Percentiles rank a stretch among this genome's conserved stretches.
Evolutionary conservation across 2,888 invertebrate species (phyloP).

Genomic region (Pseudolycoriella hygida): DNA sequence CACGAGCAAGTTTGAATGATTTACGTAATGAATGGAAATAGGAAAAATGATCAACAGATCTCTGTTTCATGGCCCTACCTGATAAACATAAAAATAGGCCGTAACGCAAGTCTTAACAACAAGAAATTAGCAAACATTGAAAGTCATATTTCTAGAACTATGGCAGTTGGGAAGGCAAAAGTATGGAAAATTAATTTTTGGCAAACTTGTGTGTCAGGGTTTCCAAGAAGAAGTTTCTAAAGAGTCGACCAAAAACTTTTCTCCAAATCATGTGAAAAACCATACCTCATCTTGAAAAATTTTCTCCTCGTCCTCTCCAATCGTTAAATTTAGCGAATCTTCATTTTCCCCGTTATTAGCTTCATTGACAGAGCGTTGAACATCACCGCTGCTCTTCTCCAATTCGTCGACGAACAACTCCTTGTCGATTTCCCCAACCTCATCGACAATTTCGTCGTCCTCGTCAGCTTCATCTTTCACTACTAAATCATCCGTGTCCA

Average conservation of each 20-base stretch:
- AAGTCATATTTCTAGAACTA: too few species aligned
- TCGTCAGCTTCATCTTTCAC: constrained; percentile 13
- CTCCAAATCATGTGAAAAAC: background rate
- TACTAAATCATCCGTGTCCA: constrained; percentile 16
- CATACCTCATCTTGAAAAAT: constrained; percentile 58
- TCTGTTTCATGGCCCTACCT: too few species aligned
- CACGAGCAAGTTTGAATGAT: too few species aligned
- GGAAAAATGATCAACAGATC: too few species aligned
- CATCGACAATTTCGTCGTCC: constrained; percentile 21
- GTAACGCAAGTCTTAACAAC: too few species aligned
- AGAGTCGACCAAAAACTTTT: background rate
- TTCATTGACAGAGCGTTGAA: constrained; percentile 13
- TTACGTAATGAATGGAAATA: too few species aligned
- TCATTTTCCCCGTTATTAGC: constrained; percentile 51
- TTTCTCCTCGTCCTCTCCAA: constrained; percentile 63
- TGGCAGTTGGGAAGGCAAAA: too few species aligned
- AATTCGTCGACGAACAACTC: constrained; percentile 9
- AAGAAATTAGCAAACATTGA: too few species aligned
- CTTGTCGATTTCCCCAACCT: constrained; percentile 16
- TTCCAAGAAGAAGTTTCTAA: too few species aligned
- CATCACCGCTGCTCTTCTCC: background rate
- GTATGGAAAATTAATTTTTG: too few species aligned
- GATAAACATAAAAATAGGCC: too few species aligned
- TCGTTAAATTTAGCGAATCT: constrained; percentile 62
- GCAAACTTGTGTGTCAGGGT: too few species aligned